Percentiles rank a stretch among this genome's conserved stretches.
Evolutionary conservation across 2,797 vertebrate genomes (phyloP).

Genomic region (Phoeniculus purpureus): DNA sequence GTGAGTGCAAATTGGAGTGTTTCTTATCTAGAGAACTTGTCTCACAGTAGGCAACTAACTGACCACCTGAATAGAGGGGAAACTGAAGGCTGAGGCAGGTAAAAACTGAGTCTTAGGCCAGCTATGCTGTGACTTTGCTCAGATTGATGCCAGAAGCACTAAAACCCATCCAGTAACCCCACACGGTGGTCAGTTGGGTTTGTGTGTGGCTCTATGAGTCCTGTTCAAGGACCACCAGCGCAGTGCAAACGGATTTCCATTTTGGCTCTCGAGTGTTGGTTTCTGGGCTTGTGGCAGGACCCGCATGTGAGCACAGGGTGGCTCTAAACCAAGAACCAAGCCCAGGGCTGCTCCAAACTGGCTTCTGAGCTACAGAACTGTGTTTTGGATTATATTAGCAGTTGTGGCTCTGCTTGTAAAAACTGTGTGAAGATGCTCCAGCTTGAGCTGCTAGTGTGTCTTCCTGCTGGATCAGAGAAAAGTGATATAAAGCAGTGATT

Average conservation of each 20-base stretch:
- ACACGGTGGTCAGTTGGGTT: fast-evolving
- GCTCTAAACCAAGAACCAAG: not conserved
- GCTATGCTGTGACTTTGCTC: fast-evolving
- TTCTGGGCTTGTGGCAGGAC: not conserved
- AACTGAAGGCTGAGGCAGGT: not conserved
- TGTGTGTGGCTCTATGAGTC: not conserved
- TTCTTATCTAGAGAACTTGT: not conserved
- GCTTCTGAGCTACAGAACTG: not conserved
- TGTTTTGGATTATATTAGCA: not conserved
- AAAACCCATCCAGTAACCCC: not conserved
- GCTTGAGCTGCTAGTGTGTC: not conserved
- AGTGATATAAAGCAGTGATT: not conserved
- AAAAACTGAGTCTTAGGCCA: not conserved
- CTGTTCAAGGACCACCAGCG: not conserved
- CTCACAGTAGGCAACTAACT: fast-evolving
- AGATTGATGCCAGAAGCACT: not conserved
- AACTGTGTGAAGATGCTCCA: not conserved
- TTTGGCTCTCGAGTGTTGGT: fast-evolving
- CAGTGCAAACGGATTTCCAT: fast-evolving
- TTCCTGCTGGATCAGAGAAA: not conserved
- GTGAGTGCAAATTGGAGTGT: not conserved
- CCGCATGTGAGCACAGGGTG: not conserved
- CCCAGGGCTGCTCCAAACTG: not conserved
- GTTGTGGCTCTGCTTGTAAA: not conserved
- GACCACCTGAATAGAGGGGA: fast-evolving